Base-by-base conservation (phyloP, 2,797 vertebrate species). In the Anguilla obscura region DNA sequence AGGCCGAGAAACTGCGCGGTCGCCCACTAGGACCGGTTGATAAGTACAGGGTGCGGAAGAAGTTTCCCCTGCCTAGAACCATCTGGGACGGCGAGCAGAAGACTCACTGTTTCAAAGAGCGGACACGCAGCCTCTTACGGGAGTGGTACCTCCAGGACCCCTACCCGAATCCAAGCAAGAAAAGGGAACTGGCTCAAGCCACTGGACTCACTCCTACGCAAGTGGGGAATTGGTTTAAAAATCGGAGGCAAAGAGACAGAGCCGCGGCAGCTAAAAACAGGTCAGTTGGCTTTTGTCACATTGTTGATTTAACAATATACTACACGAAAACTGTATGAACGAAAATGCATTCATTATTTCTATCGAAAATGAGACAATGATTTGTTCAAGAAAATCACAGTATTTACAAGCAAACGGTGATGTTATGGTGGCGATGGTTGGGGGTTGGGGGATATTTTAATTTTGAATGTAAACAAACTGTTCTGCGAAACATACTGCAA, bases 71-170 rank as follows among this genome's bases (percentile, higher is more conserved):
- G 95, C 98, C 98, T 94, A 96, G 98, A 92, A 99, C 98, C 97
- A 99, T 99, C 96, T 99, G 98, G 98, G 98, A 99, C 95, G 98
- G 98, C 88, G 98, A 99, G 94, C 98, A 99, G 97, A 99, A 99
- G 97, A 99, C 98, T 92, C 98, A 99, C 94, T 99, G 98, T 97
- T 99, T 99, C 96, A 99, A 99, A 94, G 98, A 99, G 97, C 94
- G 98, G 96, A 99, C 98, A 94, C 98, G 98, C 94, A 98, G 98
- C 94, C 98, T 99, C 95, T 96, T 99, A 95, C 94, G 98, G 95
- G 98, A 99, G 96, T 99, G 98, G 98, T 99, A 99, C 96, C 98
- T 99, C 92, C 98, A 99, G 98, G 98, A 99, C 96, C 98, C 98
- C 85, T 99, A 99, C 92, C 98, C 98, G 90, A 99, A 99, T 93